A percentile compares a stretch with the other conserved stretches of the same genome.
These are phyloP conservation scores for Scleropages formosus DNA, from an alignment of 2,797 vertebrate species.

Conservation along the genomic window DNA sequence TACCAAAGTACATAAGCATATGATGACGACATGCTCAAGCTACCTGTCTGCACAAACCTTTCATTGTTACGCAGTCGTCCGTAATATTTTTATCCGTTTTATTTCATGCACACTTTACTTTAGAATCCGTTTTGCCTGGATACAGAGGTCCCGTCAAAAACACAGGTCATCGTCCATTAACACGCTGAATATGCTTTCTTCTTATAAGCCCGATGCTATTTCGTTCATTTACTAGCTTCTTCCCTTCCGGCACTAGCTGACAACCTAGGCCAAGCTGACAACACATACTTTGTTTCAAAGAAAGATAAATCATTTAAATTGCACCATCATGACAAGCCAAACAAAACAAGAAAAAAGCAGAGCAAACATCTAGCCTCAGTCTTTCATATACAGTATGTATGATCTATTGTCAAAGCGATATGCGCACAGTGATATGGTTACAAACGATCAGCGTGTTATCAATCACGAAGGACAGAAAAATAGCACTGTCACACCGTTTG, in stretches of 20 bases:
- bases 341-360: slow-evolving; percentile 66
- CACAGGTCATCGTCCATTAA: slow-evolving; percentile 21
- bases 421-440: slow-evolving; percentile 61
- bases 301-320: slow-evolving; percentile 63
- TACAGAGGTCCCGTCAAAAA: neutral
- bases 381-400: slow-evolving; percentile 47
- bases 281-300: slow-evolving; percentile 59
- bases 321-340: slow-evolving; percentile 58
- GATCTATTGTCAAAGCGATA: slow-evolving; percentile 60
- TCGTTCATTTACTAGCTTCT: neutral
- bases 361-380: slow-evolving; percentile 49
- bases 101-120: neutral
- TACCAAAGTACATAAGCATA: too few species aligned
- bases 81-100: neutral
- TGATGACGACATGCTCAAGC: too few species aligned
- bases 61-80: neutral
- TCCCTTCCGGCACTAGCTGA: neutral
- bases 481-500: slow-evolving; percentile 47
- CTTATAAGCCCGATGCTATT: neutral
- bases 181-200: neutral
- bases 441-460: slow-evolving; percentile 61
- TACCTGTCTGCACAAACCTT: neutral
- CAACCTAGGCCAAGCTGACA: slow-evolving; percentile 44
- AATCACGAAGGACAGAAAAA: slow-evolving; percentile 56
- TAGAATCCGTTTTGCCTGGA: neutral